A percentile compares a stretch with the other conserved stretches of the same genome.
These are phyloP conservation scores for Neoscelio sp. DNA, from an alignment of 2,888 invertebrate genomes.

Conservation along the genomic window DNA sequence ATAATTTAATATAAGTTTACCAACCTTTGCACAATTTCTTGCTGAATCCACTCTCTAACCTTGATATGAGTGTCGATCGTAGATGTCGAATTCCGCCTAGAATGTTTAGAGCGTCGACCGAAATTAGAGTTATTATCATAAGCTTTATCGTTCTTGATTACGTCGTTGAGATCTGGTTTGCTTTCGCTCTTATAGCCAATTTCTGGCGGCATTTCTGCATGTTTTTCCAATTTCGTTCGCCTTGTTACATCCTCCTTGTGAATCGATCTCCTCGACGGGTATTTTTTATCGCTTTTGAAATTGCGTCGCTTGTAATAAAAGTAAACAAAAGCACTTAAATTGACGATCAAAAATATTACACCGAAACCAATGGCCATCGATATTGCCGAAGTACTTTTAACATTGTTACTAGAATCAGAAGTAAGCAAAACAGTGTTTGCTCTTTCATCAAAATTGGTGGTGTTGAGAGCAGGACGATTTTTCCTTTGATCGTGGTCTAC, in stretches of 20 bases:
- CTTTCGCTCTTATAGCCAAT: conserved; percentile 83
- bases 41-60: conserved; percentile 94
- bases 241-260: conserved; percentile 83
- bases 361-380: conserved; percentile 84
- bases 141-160: conserved; percentile 82
- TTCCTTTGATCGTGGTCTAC: conserved; percentile 30
- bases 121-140: conserved; percentile 84
- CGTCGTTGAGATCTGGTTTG: conserved; percentile 81
- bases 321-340: conserved; percentile 88
- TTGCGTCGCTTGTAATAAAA: conserved; percentile 88
- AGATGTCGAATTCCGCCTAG: conserved; percentile 90
- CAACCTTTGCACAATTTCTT: conserved; percentile 88
- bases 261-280: conserved; percentile 83
- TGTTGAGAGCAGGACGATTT: not conserved
- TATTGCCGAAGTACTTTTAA: conserved; percentile 79
- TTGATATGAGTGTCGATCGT: conserved; percentile 94
- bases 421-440: conserved; percentile 4
- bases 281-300: conserved; percentile 84
- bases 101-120: conserved; percentile 86
- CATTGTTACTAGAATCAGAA: conserved; percentile 76
- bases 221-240: conserved; percentile 78
- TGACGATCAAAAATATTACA: conserved; percentile 89
- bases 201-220: conserved; percentile 84
- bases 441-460: conserved; percentile 34
- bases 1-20: conserved; percentile 35